Evolutionary conservation across 2,888 invertebrate genomes (phyloP).

Genomic region (Oligia strigilis): DNA sequence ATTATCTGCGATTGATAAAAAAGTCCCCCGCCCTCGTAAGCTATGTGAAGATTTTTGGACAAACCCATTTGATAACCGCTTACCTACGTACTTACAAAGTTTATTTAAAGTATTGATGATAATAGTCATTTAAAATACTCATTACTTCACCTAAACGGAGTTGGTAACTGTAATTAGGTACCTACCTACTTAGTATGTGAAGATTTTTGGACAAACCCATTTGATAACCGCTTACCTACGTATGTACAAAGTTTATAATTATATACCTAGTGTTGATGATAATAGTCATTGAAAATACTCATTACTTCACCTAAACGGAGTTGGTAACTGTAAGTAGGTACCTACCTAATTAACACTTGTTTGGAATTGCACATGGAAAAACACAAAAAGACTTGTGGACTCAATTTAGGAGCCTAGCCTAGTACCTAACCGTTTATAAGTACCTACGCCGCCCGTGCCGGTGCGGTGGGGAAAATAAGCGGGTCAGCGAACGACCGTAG

Average conservation of each 20-base stretch:
- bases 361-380: neutral
- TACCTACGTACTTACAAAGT: neutral
- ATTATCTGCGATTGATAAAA: neutral
- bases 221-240: no score
- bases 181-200: no score
- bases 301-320: neutral
- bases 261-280: no score
- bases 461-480: neutral
- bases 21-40: neutral
- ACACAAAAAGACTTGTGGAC: neutral
- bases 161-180: neutral
- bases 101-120: neutral
- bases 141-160: neutral
- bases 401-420: neutral
- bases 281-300: no score
- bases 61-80: constrained; percentile 18
- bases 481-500: neutral
- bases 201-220: no score
- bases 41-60: neutral
- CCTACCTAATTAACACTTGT: neutral
- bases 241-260: no score
- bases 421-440: no score
- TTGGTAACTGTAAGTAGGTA: no score
- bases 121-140: neutral
- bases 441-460: no score